These are phyloP conservation scores for Triplophysa yarkandensis DNA, from an alignment of 2,797 vertebrate species.

Conservation along the genomic window DNA sequence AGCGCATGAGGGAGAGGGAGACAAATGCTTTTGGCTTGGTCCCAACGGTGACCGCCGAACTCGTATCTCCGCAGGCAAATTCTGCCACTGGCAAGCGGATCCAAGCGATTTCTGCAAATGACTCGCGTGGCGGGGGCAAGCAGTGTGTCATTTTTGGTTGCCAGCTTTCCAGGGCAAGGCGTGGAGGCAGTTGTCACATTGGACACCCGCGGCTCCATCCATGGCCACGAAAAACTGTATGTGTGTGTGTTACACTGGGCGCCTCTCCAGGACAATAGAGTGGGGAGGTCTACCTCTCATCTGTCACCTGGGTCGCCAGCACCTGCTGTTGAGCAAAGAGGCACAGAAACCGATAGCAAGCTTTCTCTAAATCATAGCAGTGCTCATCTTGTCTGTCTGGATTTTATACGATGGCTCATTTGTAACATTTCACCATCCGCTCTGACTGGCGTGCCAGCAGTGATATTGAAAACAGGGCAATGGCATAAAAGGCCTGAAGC, in stretches of 20 bases:
- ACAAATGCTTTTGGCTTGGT: slow-evolving; percentile 34
- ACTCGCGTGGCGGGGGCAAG: slow-evolving; percentile 21
- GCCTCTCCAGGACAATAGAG: slow-evolving; percentile 32
- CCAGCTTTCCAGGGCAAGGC: slow-evolving; percentile 7
- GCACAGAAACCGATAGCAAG: slow-evolving; percentile 22
- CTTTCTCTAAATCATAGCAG: slow-evolving; percentile 41
- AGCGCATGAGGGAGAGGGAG: slow-evolving; percentile 30
- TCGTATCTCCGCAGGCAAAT: slow-evolving; percentile 13
- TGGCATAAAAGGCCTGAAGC: slow-evolving; percentile 37
- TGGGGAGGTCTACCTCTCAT: slow-evolving; percentile 37
- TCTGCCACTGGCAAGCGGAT: slow-evolving; percentile 6
- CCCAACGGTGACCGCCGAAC: slow-evolving; percentile 27
- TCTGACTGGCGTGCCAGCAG: slow-evolving; percentile 32
- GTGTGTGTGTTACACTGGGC: not conserved
- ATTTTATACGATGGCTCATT: slow-evolving; percentile 46
- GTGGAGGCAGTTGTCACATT: slow-evolving; percentile 27
- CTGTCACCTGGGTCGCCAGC: slow-evolving; percentile 46
- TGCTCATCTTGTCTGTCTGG: slow-evolving; percentile 31
- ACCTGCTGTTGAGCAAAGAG: slow-evolving; percentile 39
- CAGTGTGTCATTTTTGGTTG: slow-evolving; percentile 34
- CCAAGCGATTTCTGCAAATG: slow-evolving; percentile 34
- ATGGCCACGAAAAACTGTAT: not conserved
- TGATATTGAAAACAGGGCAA: slow-evolving; percentile 40
- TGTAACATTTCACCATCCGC: slow-evolving; percentile 38
- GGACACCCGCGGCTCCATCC: slow-evolving; percentile 10